Evolutionary conservation across 1,140 invertebrate species (phyloP), one percentile per base, ranked within the genome.

Genomic region (Magallana angulata): DNA sequence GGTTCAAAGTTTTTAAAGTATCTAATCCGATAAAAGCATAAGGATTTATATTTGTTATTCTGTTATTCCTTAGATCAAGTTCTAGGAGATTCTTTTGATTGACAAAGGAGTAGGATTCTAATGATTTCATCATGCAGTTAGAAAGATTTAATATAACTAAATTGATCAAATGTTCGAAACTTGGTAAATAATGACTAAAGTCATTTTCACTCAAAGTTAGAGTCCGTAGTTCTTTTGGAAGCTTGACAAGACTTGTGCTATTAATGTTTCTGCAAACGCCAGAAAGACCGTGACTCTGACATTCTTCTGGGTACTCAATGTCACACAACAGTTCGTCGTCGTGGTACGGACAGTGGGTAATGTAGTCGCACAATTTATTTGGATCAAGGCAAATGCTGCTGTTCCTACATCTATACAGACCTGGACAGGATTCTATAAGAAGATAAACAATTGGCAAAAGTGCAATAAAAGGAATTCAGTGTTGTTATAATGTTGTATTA

Each of bases 281-380:
- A n/a, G 16, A n/a, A 14, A 83, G 62, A 4, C 86, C 90, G 14
- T 71, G 16, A 85, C 90, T 90, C 4, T 6, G 11, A 87, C 89
- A 90, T 3, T 60, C 60, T 30, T 6, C 0, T 14, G 90, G 90
- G 71, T 89, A 91, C 0, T 48, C 68, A 7, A 86, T 64, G 8
- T 86, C n/a, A 85, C 90, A 91, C 12, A 85, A 36, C 1, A 80
- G 56, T 68, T 92, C 91, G 71, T 92, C 91, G 30, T 92, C 90
- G 7, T 76, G 76, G 7, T 58, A 0, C 7, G 71, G 85, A 87
- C 91, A 92, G 4, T 91, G 48, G 30, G n/a, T 24, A 56, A 87
- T 60, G 1, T 62, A 62, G 14, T 89, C 86, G 76, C 88, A 89
- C 36, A 89, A 24, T 14, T 85, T 58, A 24, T 16, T n/a, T 4